A percentile compares a stretch with the other conserved stretches of the same genome.
These are phyloP conservation scores for Platycheirus albimanus DNA, from an alignment of 2,888 invertebrate genomes.

Conservation along the genomic window DNA sequence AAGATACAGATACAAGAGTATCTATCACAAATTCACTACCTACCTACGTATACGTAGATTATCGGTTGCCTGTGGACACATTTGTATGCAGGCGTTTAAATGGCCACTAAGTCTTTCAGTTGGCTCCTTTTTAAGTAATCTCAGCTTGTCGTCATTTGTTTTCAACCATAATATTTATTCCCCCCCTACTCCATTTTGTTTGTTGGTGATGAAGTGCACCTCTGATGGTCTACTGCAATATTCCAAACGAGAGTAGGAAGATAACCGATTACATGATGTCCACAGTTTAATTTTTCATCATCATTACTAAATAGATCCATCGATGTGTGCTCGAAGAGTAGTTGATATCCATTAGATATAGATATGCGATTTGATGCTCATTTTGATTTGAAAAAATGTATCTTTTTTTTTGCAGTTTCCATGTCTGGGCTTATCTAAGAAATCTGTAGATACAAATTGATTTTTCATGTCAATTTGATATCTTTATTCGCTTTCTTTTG, in stretches of 20 bases:
- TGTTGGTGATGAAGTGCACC: conserved; percentile 52
- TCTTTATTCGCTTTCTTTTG: conserved; percentile 36
- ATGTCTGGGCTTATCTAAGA: conserved; percentile 51
- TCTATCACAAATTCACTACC: conserved; percentile 42
- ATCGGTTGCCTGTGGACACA: conserved; percentile 50
- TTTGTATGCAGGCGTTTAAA: conserved; percentile 59
- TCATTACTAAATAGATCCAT: conserved; percentile 51
- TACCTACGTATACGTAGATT: conserved; percentile 51
- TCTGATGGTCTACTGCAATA: conserved; percentile 53
- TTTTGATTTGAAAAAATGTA: conserved; percentile 13
- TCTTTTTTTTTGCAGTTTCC: conserved; percentile 15
- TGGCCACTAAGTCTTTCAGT: conserved; percentile 71
- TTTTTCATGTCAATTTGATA: conserved; percentile 64
- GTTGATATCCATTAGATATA: conserved; percentile 8
- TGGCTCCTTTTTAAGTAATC: conserved; percentile 69
- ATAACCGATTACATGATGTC: conserved; percentile 66
- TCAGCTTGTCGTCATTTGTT: conserved; percentile 69
- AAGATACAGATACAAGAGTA: conserved; percentile 26
- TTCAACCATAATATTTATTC: conserved; percentile 30
- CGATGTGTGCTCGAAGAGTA: conserved; percentile 34
- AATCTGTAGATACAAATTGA: conserved; percentile 66
- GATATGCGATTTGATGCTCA: conserved; percentile 1
- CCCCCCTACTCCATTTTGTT: conserved; percentile 31
- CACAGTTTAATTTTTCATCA: conserved; percentile 61
- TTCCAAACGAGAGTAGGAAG: conserved; percentile 54